Percentiles rank a stretch among this genome's conserved stretches.
Conservation (phyloP, 2,888 invertebrate species). For the Iphiclides podalirius region DNA sequence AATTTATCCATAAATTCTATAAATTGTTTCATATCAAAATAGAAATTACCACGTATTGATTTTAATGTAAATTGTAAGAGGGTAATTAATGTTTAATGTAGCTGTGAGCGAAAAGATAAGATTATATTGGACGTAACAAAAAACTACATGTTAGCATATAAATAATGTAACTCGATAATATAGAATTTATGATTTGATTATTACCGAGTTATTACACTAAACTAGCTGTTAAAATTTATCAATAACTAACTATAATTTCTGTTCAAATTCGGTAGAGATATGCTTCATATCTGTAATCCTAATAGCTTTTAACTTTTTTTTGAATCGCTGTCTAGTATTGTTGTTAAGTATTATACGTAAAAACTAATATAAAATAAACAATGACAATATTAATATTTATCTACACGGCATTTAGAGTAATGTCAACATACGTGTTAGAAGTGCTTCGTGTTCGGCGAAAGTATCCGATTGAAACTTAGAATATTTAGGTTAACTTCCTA, state of each 20-base stretch:
- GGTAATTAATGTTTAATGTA: conserved; percentile 21
- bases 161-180: conserved; percentile 12
- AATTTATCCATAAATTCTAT: conserved; percentile 29
- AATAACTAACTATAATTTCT: conserved; percentile 29
- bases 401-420: conserved; percentile 68
- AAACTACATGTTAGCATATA: conserved; percentile 11
- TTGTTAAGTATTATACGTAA: conserved; percentile 69
- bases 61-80: conserved; percentile 20
- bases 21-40: conserved; percentile 18
- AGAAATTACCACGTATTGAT: conserved; percentile 8
- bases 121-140: conserved; percentile 8
- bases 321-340: conserved; percentile 56
- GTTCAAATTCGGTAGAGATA: conserved; percentile 38
- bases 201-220: conserved; percentile 13
- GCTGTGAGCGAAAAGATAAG: conserved; percentile 19
- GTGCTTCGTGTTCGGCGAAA: conserved; percentile 60
- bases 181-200: conserved; percentile 20
- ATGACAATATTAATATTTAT: conserved; percentile 78
- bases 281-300: conserved; percentile 44
- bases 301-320: conserved; percentile 50
- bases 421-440: conserved; percentile 65
- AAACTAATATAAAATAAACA: conserved; percentile 65
- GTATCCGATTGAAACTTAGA: conserved; percentile 52
- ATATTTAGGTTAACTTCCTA: conserved; percentile 48
- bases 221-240: conserved; percentile 12